Base-by-base conservation (phyloP, 2,888 invertebrate genomes). In the Eupeodes luniger region DNA sequence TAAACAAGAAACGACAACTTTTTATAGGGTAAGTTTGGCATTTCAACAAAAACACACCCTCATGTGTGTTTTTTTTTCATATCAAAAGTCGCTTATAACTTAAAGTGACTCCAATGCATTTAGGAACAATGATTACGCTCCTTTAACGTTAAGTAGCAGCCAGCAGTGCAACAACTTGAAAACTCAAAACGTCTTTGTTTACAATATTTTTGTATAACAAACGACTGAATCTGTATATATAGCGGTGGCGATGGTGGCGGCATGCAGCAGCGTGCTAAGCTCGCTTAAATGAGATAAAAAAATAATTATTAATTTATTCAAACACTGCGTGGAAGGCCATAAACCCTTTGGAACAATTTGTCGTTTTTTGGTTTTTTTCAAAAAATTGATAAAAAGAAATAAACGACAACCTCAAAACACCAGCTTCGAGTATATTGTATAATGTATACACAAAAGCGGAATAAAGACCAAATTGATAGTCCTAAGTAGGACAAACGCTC, bases 401-500 rank as follows among this genome's bases (percentile, higher is more conserved):
- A 57, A 27, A 72, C 14, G 14, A 66, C 47, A 81, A 79, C 70
- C 64, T 78, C 66, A 72, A 66, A 66, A 66, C 66, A 66, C 19
- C 64, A 14, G 16, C 44, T 6, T 44, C 27, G 27, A 27, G 27
- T 27, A 27, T 27, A 1, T 27, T 27, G 27, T 27, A 27, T 40
- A 27, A 19, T 1, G 1, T 3, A 19, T 40, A 55, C 14, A 59
- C 14, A 59, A 40, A 27, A 49, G 7, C 40, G 34, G 10, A 69
- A 61, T 4, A 27, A 34, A 79, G 64, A 74, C 12, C 55, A 44
- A 85, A 85, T 75, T 80, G 81, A 81, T 76, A 72, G 36, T 66
- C 53, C 59, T 77, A 87, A 87, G 83, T 87, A 83, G 86, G 83
- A 83, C 86, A 83, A 87, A 69, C 64, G 75, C 70, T 76, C 79